Conservation (phyloP, 1,140 invertebrate species). For the Orius insidiosus region DNA sequence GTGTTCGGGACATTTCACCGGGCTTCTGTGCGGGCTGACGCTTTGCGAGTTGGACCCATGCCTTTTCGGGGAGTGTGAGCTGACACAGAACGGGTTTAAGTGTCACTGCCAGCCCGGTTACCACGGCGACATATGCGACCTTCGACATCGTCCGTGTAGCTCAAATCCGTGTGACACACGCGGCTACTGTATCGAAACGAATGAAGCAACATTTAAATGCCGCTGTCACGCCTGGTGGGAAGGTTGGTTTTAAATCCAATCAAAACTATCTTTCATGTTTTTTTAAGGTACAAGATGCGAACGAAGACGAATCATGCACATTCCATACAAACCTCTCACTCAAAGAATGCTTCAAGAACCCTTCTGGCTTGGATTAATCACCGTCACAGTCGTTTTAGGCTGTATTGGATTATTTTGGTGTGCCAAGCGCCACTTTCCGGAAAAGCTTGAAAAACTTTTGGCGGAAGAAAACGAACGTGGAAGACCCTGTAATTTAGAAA, state of each 20-base stretch:
- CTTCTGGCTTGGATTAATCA: slow-evolving; percentile 65
- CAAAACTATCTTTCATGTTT: not conserved
- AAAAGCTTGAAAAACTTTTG: slow-evolving; percentile 64
- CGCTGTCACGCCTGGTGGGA: slow-evolving; percentile 55
- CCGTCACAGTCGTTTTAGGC: slow-evolving; percentile 52
- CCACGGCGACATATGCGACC: slow-evolving; percentile 41
- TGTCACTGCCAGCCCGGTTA: slow-evolving; percentile 46
- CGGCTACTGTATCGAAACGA: slow-evolving; percentile 43
- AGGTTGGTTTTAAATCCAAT: slow-evolving; percentile 26
- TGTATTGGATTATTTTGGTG: slow-evolving; percentile 60
- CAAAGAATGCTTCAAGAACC: slow-evolving; percentile 63
- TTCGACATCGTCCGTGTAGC: slow-evolving; percentile 45
- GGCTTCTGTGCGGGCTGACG: slow-evolving; percentile 47
- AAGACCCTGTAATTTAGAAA: slow-evolving; percentile 27
- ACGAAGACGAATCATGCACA: slow-evolving; percentile 35
- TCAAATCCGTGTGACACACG: slow-evolving; percentile 48
- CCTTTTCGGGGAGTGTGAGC: slow-evolving; percentile 45
- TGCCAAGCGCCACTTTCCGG: slow-evolving; percentile 61
- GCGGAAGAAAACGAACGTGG: slow-evolving; percentile 56
- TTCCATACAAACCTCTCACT: slow-evolving; percentile 48
- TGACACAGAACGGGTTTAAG: slow-evolving; percentile 32
- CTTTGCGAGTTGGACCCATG: slow-evolving; percentile 54
- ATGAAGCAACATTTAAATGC: slow-evolving; percentile 42
- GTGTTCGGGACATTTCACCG: slow-evolving; percentile 35
- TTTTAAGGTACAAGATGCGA: slow-evolving; percentile 35